Percentiles rank a stretch among this genome's conserved stretches.
Conservation (phyloP, 2,113 vertebrate species). For the Grammomys dolichurus region DNA sequence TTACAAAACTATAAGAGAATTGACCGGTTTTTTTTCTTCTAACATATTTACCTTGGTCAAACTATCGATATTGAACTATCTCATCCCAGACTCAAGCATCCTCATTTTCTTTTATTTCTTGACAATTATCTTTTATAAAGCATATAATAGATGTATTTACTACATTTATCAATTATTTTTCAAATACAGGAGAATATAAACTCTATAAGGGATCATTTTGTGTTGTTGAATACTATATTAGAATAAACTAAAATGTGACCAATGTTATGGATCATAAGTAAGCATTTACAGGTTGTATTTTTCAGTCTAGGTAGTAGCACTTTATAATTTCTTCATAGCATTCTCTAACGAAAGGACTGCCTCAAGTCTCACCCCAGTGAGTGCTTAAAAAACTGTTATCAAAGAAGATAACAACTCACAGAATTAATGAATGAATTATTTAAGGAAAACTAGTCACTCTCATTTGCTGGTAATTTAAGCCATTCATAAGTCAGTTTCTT, state of each 20-base stretch:
- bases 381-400: not conserved
- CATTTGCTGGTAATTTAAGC: not conserved
- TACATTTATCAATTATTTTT: not conserved
- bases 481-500: not conserved
- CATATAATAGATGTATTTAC: not conserved
- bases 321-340: not conserved
- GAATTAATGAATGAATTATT: not conserved
- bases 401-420: not conserved
- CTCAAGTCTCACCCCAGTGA: accelerated
- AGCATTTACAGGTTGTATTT: not conserved
- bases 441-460: not conserved
- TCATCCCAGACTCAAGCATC: accelerated
- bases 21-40: not conserved
- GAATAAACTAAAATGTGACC: not conserved
- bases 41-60: not conserved
- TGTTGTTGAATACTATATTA: not conserved
- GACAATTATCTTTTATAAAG: not conserved
- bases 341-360: not conserved
- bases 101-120: not conserved
- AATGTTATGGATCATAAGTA: not conserved
- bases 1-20: not conserved
- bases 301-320: not conserved
- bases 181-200: not conserved
- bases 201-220: not conserved
- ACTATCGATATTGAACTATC: not conserved